Base-by-base conservation (phyloP, 2,797 vertebrate genomes). In the Distichodus sexfasciatus region DNA sequence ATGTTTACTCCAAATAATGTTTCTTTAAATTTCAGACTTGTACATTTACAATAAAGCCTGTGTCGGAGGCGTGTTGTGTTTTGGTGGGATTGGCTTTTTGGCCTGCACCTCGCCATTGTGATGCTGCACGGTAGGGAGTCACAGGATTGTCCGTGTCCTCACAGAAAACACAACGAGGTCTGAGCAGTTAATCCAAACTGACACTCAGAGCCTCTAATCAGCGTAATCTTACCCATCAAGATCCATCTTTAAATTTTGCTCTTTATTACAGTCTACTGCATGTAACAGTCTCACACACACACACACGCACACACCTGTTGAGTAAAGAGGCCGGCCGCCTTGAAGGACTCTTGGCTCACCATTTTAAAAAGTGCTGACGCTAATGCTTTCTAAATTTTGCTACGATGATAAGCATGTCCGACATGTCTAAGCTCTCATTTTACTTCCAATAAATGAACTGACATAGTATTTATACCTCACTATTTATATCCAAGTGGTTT, bases 81-180 rank as follows among this genome's bases (percentile, higher is more conserved):
- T 54, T 63, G 60, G 57, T 78, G 79, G 76, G 81, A 77, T 81
- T 85, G 83, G 62, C 77, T 86, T 91, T 83, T 83, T 77, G 78
- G 79, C 76, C 72, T 64, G 66, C 81, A 74, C 75, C 71, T 79
- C 78, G 77, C 81, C 79, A 91, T 90, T 91, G 90, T 91, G 77
- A 79, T 72, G 77, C 74, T 85, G 82, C 81, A 83, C 82, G 76
- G 72, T 72, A 19, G 77, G 68, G 84, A 86, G 86, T 83, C 80
- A 87, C 71, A 77, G 80, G 76, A 90, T 89, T 91, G 88, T 90
- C 81, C 75, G 69, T 70, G 59, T 75, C 77, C 76, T 72, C 69
- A 57, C 43, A 46, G 9, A n/a, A n/a, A n/a, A n/a, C n/a, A n/a
- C n/a, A n/a, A n/a, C n/a, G n/a, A n/a, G n/a, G n/a, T n/a, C n/a